phyloP scores from a whole-genome alignment of 2,113 vertebrate genomes.

The Antennarius striatus region DNA sequence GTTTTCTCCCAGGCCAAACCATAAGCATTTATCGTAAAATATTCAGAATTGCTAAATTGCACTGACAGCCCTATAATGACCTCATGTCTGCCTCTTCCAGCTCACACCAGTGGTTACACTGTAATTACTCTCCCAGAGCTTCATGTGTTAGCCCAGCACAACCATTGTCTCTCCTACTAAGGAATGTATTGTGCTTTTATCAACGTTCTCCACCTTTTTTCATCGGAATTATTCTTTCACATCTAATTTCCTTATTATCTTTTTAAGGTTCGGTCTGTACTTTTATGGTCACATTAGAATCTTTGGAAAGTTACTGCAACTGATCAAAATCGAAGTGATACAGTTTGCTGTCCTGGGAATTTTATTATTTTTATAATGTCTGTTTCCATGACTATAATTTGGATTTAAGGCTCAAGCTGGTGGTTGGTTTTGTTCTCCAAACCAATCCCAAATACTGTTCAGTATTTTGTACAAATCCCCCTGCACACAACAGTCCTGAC shows the following conservation, averaged over 20 bases:
- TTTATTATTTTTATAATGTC: too few species aligned
- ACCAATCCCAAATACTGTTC: too few species aligned
- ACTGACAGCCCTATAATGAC: constrained; percentile 71
- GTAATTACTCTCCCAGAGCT: constrained; percentile 74
- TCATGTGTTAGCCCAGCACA: constrained; percentile 72
- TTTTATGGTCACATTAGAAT: neutral
- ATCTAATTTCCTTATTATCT: neutral
- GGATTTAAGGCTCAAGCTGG: too few species aligned
- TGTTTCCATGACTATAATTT: too few species aligned
- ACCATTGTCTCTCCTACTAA: constrained; percentile 57
- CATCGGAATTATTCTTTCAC: constrained; percentile 21
- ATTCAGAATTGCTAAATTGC: constrained; percentile 76
- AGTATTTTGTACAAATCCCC: too few species aligned
- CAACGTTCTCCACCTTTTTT: constrained; percentile 41
- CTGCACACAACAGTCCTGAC: too few species aligned
- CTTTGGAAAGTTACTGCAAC: too few species aligned
- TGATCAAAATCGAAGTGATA: too few species aligned
- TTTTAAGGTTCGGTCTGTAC: constrained; percentile 21
- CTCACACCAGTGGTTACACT: constrained; percentile 66
- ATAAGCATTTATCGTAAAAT: constrained; percentile 78
- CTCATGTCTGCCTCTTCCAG: constrained; percentile 74
- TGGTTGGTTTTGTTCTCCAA: too few species aligned
- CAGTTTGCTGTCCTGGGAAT: too few species aligned
- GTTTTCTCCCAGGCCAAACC: constrained; percentile 58
- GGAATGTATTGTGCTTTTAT: constrained; percentile 64